phyloP scores from a whole-genome alignment of 2,797 vertebrate genomes.

The Darevskia mixta region DNA sequence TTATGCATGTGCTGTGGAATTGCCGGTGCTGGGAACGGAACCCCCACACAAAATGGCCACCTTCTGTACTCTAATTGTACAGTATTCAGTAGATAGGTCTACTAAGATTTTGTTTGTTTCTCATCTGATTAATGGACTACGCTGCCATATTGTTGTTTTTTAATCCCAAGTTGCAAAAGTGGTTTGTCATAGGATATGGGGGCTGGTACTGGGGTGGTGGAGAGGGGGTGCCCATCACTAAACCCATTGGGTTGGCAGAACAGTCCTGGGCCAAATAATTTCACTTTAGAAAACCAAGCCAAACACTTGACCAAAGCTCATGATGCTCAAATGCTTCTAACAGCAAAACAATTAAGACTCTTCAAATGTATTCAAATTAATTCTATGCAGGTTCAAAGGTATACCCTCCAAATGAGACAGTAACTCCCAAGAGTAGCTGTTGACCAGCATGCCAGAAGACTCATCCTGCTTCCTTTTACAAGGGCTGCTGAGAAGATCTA shows the following conservation, averaged over 20 bases:
- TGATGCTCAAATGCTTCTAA: background rate
- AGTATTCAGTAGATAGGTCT: background rate
- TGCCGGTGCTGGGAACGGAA: too few species aligned
- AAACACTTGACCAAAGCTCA: background rate
- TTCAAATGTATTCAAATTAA: background rate
- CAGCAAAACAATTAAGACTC: background rate
- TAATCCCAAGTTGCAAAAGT: background rate
- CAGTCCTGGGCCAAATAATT: background rate
- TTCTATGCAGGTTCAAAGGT: background rate
- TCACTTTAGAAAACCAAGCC: background rate
- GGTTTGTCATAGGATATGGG: background rate
- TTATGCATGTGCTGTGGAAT: too few species aligned
- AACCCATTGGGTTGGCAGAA: background rate
- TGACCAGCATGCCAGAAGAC: background rate
- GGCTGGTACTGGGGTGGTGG: background rate
- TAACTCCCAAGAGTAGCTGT: background rate
- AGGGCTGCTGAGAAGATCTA: background rate
- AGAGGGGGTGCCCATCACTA: background rate
- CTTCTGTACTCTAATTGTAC: background rate
- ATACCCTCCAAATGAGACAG: background rate
- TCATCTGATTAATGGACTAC: background rate
- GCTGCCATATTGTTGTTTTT: background rate
- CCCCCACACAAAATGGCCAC: too few species aligned
- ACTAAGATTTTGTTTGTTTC: background rate
- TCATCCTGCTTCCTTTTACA: background rate